These are phyloP conservation scores for Gnathonemus echidnorhynchus DNA, from an alignment of 2,113 vertebrate genomes.

Conservation along the genomic window DNA sequence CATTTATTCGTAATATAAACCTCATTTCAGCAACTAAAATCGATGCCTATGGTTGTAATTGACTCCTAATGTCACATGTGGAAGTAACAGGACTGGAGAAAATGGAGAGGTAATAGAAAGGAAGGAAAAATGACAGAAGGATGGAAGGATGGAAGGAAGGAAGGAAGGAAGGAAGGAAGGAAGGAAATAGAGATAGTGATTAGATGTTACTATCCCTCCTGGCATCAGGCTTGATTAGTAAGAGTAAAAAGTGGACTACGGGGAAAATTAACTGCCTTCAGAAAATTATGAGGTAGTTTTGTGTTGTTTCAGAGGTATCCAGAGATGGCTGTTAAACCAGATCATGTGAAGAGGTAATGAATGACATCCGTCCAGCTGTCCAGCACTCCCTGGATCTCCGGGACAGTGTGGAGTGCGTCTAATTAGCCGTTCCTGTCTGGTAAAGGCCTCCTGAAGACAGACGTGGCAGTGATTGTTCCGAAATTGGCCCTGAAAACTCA, in stretches of 20 bases:
- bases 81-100: neutral
- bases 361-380: neutral
- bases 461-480: neutral
- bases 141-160: neutral
- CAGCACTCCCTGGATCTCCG: neutral
- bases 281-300: neutral
- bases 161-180: neutral
- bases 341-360: neutral
- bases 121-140: neutral
- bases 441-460: neutral
- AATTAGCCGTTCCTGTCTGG: neutral
- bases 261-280: neutral
- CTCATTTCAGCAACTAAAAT: neutral
- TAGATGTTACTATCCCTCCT: neutral
- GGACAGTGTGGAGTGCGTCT: neutral
- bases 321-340: neutral
- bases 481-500: constrained; percentile 27
- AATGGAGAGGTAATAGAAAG: neutral
- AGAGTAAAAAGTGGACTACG: neutral
- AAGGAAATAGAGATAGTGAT: neutral
- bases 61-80: neutral
- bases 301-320: neutral
- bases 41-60: neutral
- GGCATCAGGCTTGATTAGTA: neutral
- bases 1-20: neutral